Conservation (phyloP, 1,140 invertebrate genomes). For the Drosophila tropicalis region DNA sequence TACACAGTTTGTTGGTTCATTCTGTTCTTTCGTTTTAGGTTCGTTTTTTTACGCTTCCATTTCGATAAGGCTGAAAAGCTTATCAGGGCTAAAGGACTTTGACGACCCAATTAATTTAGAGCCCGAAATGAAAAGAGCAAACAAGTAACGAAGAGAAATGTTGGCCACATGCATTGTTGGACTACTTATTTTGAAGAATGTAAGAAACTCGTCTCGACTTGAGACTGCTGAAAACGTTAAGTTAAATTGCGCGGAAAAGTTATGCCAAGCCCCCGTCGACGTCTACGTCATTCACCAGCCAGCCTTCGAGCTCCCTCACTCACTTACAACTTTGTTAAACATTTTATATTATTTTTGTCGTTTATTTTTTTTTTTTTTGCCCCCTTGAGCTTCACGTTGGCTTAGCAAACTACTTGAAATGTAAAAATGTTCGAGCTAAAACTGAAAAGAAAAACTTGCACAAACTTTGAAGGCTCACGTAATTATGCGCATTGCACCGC, state of each 20-base stretch:
- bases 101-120: slow-evolving; percentile 73
- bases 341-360: slow-evolving; percentile 47
- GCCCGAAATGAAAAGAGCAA: slow-evolving; percentile 34
- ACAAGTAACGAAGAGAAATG: slow-evolving; percentile 19
- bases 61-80: slow-evolving; percentile 62
- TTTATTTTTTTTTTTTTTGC: not conserved
- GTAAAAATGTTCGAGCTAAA: slow-evolving; percentile 67
- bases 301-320: not conserved
- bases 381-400: slow-evolving; percentile 48
- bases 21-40: slow-evolving; percentile 7
- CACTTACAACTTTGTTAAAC: slow-evolving; percentile 49
- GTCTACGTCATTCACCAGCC: not conserved
- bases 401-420: slow-evolving; percentile 76
- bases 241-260: slow-evolving; percentile 78
- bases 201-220: slow-evolving; percentile 26
- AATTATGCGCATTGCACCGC: slow-evolving; percentile 65
- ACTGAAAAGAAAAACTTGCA: slow-evolving; percentile 62
- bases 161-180: slow-evolving; percentile 56
- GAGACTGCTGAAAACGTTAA: slow-evolving; percentile 44
- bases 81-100: slow-evolving; percentile 63
- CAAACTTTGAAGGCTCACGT: slow-evolving; percentile 68
- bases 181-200: slow-evolving; percentile 35
- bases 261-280: slow-evolving; percentile 36
- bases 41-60: slow-evolving; percentile 27
- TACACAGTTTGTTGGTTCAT: not conserved